Evolutionary conservation across 2,113 vertebrate genomes (phyloP), one percentile per base, ranked within the genome.

Genomic region (Bos indicus): DNA sequence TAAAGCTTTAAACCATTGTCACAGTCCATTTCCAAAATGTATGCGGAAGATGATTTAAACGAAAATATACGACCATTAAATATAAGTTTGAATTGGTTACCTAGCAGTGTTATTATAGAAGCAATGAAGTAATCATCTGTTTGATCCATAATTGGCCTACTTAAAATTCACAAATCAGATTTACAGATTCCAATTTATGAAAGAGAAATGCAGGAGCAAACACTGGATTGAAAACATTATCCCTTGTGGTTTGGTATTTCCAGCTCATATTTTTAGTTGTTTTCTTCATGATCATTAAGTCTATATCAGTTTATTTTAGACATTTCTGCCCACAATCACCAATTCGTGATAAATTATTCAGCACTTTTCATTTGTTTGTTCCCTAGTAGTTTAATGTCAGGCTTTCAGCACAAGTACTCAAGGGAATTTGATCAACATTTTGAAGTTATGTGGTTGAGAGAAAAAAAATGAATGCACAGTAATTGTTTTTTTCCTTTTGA

Each of bases 1-100:
- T 98, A 98, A 98, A 98, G 98, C 98, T 98, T 98, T 97, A 99
- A 98, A 98, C 96, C 92, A 96, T 97, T 98, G 98, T 98, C 98
- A 96, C 95, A 96, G 97, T 94, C 98, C 85, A 97, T 98, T 99
- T 98, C 96, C 93, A 93, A 98, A 98, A 98, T 98, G 97, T 97
- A 98, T 97, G 98, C 98, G 97, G 97, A 98, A 98, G 88, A 97
- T 98, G 98, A 98, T 98, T 98, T 98, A 97, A 98, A 98, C 96
- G 89, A 98, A 98, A 98, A 98, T 98, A 95, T 81, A 97, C 36
- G 82, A 83, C 95, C 52, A 1, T 96, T 98, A 98, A 98, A 95
- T 93, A 89, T 30, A 96, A 91, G 89, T 96, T 99, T 98, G 97
- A 98, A 98, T 96, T 59, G 95, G 98, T 93, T 93, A 98, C 94